phyloP scores from a whole-genome alignment of 2,797 vertebrate species.

The Amblyopsis hoosieri region DNA sequence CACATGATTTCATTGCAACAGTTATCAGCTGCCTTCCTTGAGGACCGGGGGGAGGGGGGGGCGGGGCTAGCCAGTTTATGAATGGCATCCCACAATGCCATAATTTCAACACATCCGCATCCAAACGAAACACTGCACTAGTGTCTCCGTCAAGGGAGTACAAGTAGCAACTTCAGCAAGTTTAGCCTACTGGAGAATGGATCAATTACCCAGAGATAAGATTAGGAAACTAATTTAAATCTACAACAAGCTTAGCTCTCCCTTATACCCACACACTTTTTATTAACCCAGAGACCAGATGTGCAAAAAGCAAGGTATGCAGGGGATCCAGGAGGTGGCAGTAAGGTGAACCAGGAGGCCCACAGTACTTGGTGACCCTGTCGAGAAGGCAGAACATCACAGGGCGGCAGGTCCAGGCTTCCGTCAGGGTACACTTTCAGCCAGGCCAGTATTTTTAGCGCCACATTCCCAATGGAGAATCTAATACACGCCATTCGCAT shows the following conservation, averaged over 20 bases:
- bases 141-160: slow-evolving; percentile 2
- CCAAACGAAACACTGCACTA: slow-evolving; percentile 44
- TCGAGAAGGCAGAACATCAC: slow-evolving; percentile 51
- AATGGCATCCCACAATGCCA: slow-evolving; percentile 29
- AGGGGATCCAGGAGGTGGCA: slow-evolving; percentile 27
- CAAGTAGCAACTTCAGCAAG: slow-evolving; percentile 22
- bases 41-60: slow-evolving; percentile 9
- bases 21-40: slow-evolving; percentile 16
- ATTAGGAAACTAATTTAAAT: slow-evolving; percentile 19
- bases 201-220: slow-evolving; percentile 6
- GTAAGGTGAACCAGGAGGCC: slow-evolving; percentile 34
- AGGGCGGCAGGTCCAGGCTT: slow-evolving; percentile 47
- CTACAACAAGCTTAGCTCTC: slow-evolving; percentile 13
- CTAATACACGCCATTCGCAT: slow-evolving; percentile 64
- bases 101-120: slow-evolving; percentile 44
- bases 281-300: slow-evolving; percentile 17
- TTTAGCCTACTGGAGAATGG: slow-evolving; percentile 2
- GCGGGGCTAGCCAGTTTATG: slow-evolving; percentile 33
- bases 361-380: slow-evolving; percentile 55
- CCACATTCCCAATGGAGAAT: slow-evolving; percentile 78
- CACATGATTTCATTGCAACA: not conserved
- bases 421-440: slow-evolving; percentile 74
- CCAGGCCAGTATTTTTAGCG: slow-evolving; percentile 79
- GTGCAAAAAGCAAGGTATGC: slow-evolving; percentile 21
- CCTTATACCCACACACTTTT: slow-evolving; percentile 12